phyloP scores from a whole-genome alignment of 1,140 invertebrate species.

The Eurosta solidaginis region DNA sequence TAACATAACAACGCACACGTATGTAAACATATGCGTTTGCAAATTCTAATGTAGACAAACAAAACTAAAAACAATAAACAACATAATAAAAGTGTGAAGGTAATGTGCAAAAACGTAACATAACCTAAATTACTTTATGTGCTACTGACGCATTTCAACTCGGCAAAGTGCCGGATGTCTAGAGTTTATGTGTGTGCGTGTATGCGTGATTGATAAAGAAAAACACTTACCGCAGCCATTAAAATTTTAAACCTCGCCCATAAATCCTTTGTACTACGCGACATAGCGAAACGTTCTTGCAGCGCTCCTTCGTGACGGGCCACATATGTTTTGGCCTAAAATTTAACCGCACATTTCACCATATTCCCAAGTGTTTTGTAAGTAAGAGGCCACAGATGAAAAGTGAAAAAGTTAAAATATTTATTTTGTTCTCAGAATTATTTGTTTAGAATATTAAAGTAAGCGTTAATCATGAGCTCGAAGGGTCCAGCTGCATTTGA shows the following conservation, averaged over 20 bases:
- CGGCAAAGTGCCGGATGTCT: neutral
- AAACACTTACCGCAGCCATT: constrained; percentile 69
- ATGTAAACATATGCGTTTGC: neutral
- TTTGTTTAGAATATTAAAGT: neutral
- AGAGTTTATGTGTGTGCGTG: neutral
- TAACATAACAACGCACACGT: too few species aligned
- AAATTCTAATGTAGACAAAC: neutral
- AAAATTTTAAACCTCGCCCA: constrained; percentile 80
- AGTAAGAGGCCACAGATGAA: neutral
- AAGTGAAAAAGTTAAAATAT: constrained; percentile 6
- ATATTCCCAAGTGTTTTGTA: neutral
- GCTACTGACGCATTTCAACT: neutral
- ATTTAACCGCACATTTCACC: neutral
- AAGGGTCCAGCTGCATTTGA: too few species aligned
- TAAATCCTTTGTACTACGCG: constrained; percentile 80
- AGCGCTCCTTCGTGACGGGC: constrained; percentile 86
- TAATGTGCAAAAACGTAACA: neutral
- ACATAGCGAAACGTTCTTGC: constrained; percentile 88
- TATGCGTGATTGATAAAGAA: neutral
- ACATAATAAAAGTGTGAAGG: neutral
- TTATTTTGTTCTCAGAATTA: neutral
- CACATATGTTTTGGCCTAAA: constrained; percentile 81
- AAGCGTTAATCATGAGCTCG: neutral
- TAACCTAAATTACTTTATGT: neutral
- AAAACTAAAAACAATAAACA: neutral